phyloP scores from a whole-genome alignment of 1,140 invertebrate genomes.

The Ceratosolen fusciceps region DNA sequence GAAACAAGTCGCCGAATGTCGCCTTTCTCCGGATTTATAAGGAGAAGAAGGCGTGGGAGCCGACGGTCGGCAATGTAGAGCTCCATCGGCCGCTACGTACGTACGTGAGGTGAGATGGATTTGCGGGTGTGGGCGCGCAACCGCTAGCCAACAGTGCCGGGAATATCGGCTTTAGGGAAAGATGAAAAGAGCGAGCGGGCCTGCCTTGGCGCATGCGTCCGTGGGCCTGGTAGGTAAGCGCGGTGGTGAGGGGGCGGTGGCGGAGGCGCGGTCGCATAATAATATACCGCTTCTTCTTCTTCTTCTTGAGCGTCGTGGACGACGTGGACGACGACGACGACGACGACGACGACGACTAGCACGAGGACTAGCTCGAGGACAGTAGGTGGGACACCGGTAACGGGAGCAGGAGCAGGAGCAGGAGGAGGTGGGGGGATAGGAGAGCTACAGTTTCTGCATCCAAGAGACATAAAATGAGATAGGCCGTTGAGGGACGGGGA shows the following conservation, averaged over 20 bases:
- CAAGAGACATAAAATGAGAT: slow-evolving; percentile 30
- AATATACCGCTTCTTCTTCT: slow-evolving; percentile 15
- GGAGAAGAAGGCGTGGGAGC: not conserved
- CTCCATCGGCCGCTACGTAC: not conserved
- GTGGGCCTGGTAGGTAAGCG: no score
- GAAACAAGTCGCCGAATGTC: not conserved
- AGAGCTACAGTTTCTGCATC: slow-evolving; percentile 33
- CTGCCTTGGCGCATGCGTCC: not conserved
- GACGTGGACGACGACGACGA: not conserved
- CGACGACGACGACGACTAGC: not conserved
- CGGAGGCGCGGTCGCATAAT: not conserved
- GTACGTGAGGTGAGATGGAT: no score
- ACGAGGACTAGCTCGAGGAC: not conserved
- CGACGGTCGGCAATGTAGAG: slow-evolving; percentile 1
- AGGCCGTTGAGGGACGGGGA: not conserved
- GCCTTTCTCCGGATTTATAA: not conserved
- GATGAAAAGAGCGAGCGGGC: no score
- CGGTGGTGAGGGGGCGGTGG: not conserved
- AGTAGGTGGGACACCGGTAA: no score
- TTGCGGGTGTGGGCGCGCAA: not conserved
- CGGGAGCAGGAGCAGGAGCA: no score
- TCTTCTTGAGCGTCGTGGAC: not conserved
- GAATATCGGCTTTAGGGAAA: no score
- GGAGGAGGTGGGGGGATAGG: no score
- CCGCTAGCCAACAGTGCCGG: not conserved